Evolutionary conservation across 2,888 invertebrate genomes (phyloP).

Genomic region (Agriotes lineatus): DNA sequence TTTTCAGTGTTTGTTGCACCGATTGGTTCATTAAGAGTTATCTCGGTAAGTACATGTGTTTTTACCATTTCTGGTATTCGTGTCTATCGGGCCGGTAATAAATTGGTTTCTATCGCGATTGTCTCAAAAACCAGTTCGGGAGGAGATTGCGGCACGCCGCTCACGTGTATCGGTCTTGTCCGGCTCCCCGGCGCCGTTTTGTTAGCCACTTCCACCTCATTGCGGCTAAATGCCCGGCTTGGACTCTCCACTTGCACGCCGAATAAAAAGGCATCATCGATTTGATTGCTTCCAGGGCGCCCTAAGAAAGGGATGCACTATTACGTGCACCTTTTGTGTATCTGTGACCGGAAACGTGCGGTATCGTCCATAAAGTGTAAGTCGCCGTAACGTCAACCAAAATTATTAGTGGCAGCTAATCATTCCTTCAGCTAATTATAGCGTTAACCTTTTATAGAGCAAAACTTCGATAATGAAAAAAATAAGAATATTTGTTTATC

Average conservation of each 20-base stretch:
- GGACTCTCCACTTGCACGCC: conserved; percentile 17
- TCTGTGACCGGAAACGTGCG: too few species aligned
- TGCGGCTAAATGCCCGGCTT: conserved; percentile 24
- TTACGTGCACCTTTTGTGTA: background rate
- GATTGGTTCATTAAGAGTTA: conserved; percentile 63
- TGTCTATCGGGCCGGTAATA: conserved; percentile 57
- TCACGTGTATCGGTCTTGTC: conserved; percentile 33
- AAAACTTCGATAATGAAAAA: too few species aligned
- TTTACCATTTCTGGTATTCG: conserved; percentile 62
- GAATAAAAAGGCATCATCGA: background rate
- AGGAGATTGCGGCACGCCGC: conserved; percentile 54
- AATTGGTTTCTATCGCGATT: conserved; percentile 61
- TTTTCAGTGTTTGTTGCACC: conserved; percentile 56
- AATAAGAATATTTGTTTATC: too few species aligned
- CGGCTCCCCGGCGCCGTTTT: conserved; percentile 38
- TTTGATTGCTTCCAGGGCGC: background rate
- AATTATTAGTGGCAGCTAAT: too few species aligned
- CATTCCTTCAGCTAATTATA: too few species aligned
- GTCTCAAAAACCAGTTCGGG: conserved; percentile 60
- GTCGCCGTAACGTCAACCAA: too few species aligned
- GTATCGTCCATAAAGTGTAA: too few species aligned
- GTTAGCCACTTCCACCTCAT: conserved; percentile 35
- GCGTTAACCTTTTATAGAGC: too few species aligned
- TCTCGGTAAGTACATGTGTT: conserved; percentile 63
- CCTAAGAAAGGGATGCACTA: background rate